Percentiles rank a stretch among this genome's conserved stretches.
Conservation (phyloP, 2,888 invertebrate genomes). For the Tipula vernalis region DNA sequence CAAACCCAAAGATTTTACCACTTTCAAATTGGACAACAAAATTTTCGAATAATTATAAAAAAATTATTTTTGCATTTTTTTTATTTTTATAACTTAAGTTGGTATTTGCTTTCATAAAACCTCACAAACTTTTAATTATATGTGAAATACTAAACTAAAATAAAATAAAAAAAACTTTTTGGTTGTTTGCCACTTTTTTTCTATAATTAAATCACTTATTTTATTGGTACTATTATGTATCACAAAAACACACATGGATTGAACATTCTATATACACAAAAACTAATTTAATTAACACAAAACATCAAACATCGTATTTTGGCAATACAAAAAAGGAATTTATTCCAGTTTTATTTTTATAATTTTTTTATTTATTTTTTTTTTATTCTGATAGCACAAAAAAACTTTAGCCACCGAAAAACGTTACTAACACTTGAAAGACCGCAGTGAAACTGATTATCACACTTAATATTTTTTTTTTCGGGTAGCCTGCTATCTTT, state of each 20-base stretch:
- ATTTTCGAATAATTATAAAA: background rate
- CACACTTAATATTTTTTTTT: background rate
- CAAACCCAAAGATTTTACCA: background rate
- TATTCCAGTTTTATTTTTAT: background rate
- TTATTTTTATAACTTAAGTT: background rate
- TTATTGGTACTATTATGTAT: background rate
- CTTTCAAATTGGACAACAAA: background rate
- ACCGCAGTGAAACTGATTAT: slow-evolving; percentile 10
- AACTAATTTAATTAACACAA: background rate
- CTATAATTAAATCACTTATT: background rate
- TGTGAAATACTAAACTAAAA: background rate
- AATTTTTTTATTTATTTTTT: background rate
- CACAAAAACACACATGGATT: background rate
- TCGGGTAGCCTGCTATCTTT: background rate
- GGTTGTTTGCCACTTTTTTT: background rate
- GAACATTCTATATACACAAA: background rate
- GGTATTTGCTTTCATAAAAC: background rate
- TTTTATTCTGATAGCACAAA: background rate
- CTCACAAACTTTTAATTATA: background rate
- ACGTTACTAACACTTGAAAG: slow-evolving; percentile 5
- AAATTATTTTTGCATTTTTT: background rate
- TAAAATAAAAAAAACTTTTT: background rate
- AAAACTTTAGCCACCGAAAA: background rate
- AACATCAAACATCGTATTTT: background rate
- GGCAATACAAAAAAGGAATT: background rate